Conservation (phyloP, 2,888 invertebrate species). For the Chelonus formosanus region DNA sequence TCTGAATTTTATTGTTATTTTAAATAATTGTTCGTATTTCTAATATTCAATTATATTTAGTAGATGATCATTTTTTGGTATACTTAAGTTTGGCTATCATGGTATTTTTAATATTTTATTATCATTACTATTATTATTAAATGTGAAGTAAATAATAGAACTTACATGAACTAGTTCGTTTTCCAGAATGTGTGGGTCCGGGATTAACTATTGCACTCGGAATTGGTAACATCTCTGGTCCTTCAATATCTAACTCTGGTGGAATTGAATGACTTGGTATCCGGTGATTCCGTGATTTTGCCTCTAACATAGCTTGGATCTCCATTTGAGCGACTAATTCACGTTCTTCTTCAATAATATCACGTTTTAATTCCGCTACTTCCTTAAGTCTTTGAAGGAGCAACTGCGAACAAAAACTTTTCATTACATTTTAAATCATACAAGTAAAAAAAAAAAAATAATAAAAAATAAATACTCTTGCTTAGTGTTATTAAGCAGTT, state of each 20-base stretch:
- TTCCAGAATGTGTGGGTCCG: conserved; percentile 49
- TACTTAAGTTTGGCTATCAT: neutral
- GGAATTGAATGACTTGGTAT: conserved; percentile 33
- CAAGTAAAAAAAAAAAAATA: too few species aligned
- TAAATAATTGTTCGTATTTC: too few species aligned
- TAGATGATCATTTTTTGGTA: too few species aligned
- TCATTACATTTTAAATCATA: neutral
- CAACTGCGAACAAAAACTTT: conserved; percentile 30
- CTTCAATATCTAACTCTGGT: conserved; percentile 46
- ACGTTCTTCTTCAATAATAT: conserved; percentile 51
- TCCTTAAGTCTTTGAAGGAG: conserved; percentile 52
- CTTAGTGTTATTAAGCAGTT: neutral
- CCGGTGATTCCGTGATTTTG: conserved; percentile 45
- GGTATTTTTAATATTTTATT: too few species aligned
- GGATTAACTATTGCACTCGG: conserved; percentile 52
- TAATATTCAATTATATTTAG: too few species aligned
- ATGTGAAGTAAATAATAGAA: conserved; percentile 29
- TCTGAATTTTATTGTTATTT: too few species aligned
- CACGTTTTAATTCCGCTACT: conserved; percentile 48
- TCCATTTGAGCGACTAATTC: conserved; percentile 53
- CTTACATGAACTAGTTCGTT: conserved; percentile 56
- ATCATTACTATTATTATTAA: too few species aligned
- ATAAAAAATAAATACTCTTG: too few species aligned
- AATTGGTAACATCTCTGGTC: conserved; percentile 51
- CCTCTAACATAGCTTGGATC: conserved; percentile 51